Evolutionary conservation across 1,140 invertebrate species (phyloP).

Genomic region (Ceratina australensis): DNA sequence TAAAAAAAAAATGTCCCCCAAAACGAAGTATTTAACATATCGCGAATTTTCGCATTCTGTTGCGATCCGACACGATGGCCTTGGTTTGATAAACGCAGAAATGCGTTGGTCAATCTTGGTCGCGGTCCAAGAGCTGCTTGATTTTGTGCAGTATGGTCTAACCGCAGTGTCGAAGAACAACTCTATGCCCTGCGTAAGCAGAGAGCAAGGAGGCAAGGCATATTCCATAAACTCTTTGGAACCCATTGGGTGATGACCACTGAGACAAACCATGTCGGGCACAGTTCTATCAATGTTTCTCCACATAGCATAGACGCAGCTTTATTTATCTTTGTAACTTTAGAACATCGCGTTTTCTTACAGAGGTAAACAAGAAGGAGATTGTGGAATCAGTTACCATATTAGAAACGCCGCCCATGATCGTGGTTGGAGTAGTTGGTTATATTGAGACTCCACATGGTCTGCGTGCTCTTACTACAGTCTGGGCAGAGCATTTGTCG

Average conservation of each 20-base stretch:
- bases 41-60: background rate
- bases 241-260: conserved; percentile 83
- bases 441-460: conserved; percentile 99
- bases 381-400: conserved; percentile 99
- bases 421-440: conserved; percentile 97
- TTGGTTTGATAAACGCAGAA: conserved; percentile 55
- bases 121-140: conserved; percentile 74
- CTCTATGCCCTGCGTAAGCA: conserved; percentile 75
- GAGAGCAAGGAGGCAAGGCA: conserved; percentile 81
- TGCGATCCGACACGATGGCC: conserved; percentile 46
- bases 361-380: conserved; percentile 99
- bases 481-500: conserved; percentile 99
- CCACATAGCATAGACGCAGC: background rate
- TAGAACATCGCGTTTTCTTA: conserved; percentile 43
- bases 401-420: conserved; percentile 98
- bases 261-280: conserved; percentile 86
- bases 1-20: no score
- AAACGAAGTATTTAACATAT: no score
- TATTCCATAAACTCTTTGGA: conserved; percentile 86
- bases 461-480: conserved; percentile 94
- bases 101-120: conserved; percentile 59
- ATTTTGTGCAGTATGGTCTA: conserved; percentile 70
- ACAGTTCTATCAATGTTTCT: conserved; percentile 76
- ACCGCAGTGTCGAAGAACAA: conserved; percentile 69
- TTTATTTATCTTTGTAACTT: background rate